These are phyloP conservation scores for Macrotis lagotis DNA, from an alignment of 2,113 vertebrate species.

Conservation along the genomic window DNA sequence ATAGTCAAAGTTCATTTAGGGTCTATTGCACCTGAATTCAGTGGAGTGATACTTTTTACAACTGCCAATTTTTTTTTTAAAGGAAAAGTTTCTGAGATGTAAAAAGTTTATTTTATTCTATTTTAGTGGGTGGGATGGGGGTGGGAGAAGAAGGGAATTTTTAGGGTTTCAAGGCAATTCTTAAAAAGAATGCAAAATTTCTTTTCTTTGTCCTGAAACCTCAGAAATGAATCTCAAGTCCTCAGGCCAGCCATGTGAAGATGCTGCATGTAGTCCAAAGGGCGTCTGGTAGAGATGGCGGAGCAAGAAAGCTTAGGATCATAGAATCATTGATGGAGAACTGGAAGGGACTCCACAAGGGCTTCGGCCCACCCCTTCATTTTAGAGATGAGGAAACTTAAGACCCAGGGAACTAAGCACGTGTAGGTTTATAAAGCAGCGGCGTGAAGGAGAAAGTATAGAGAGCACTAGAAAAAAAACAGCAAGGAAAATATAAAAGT, in stretches of 20 bases:
- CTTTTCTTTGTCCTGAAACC: neutral
- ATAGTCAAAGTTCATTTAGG: slow-evolving; percentile 1
- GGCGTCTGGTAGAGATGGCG: accelerated
- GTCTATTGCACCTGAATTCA: neutral
- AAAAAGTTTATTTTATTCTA: neutral
- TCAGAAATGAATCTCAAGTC: neutral
- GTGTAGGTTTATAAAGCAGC: neutral
- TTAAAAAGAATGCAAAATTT: neutral
- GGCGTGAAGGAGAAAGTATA: neutral
- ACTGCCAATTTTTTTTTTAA: slow-evolving; percentile 31
- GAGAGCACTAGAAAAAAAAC: neutral
- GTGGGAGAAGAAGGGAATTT: neutral
- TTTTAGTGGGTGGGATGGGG: neutral
- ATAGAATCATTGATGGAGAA: neutral
- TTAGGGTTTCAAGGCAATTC: slow-evolving; percentile 10
- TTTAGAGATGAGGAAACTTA: neutral
- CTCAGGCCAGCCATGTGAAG: accelerated
- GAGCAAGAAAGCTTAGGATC: neutral
- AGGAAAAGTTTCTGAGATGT: neutral
- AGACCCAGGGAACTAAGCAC: neutral
- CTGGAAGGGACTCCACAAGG: neutral
- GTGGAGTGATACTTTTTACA: slow-evolving; percentile 32
- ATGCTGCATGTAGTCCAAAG: neutral
- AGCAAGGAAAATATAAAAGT: accelerated
- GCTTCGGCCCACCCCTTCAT: neutral